Evolutionary conservation across 2,888 invertebrate species (phyloP).

Genomic region (Rhagophthalmus giganteus): DNA sequence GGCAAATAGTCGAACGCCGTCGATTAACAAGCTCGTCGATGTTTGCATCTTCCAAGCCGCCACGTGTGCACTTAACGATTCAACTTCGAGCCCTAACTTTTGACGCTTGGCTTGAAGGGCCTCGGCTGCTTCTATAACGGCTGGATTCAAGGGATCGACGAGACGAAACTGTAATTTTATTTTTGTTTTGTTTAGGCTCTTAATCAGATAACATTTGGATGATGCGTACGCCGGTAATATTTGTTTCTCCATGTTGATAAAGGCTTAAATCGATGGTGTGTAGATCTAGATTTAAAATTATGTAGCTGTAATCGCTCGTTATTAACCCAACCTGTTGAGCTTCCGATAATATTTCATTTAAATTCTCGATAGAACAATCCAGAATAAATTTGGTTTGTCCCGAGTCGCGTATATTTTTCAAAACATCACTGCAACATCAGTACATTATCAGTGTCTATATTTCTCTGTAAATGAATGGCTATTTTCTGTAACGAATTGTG

Average conservation of each 20-base stretch:
- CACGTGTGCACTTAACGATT: constrained; percentile 16
- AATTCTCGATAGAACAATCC: constrained; percentile 58
- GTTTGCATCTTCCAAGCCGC: constrained; percentile 55
- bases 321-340: constrained; percentile 65
- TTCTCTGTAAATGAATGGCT: too few species aligned
- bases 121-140: constrained; percentile 1
- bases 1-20: constrained; percentile 81
- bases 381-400: constrained; percentile 59
- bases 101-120: constrained; percentile 4
- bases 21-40: constrained; percentile 80
- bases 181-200: constrained; percentile 39
- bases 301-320: constrained; percentile 59
- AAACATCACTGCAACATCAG: constrained; percentile 8
- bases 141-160: constrained; percentile 59
- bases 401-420: constrained; percentile 38
- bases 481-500: too few species aligned
- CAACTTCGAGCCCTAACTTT: constrained; percentile 41
- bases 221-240: constrained; percentile 59
- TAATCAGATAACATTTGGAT: not conserved
- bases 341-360: constrained; percentile 59
- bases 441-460: too few species aligned
- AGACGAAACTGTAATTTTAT: constrained; percentile 59
- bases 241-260: constrained; percentile 62
- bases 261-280: constrained; percentile 61
- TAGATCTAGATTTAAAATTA: constrained; percentile 63